Percentiles rank a stretch among this genome's conserved stretches.
These are phyloP conservation scores for Zeuzera pyrina DNA, from an alignment of 2,888 invertebrate genomes.

Conservation along the genomic window DNA sequence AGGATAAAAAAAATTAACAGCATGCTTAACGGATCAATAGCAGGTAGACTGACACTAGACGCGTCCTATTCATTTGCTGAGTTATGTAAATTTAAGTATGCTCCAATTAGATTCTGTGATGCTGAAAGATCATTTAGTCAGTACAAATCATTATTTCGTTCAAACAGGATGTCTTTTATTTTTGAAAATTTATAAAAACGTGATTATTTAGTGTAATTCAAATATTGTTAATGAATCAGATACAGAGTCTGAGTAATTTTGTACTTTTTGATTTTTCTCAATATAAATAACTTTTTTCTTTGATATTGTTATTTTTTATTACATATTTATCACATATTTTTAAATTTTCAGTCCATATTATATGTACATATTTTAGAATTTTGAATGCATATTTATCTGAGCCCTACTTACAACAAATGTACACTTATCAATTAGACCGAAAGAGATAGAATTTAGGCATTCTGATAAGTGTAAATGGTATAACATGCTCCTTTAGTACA, in stretches of 20 bases:
- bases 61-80: background rate
- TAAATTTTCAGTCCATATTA: constrained; percentile 1
- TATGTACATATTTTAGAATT: background rate
- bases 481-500: too few relatives aligned
- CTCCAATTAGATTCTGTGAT: background rate
- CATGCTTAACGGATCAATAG: background rate
- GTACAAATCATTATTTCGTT: background rate
- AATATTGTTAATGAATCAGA: constrained; percentile 2
- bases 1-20: background rate
- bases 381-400: too few relatives aligned
- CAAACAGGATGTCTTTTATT: background rate
- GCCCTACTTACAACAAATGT: too few relatives aligned
- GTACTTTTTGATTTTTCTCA: background rate
- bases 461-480: too few relatives aligned
- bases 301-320: constrained; percentile 2
- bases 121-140: constrained; percentile 1
- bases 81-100: constrained; percentile 2
- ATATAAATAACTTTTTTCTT: background rate
- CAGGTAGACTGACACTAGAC: background rate
- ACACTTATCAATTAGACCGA: too few relatives aligned
- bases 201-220: constrained; percentile 1
- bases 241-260: background rate
- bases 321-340: constrained; percentile 1
- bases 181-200: constrained; percentile 1
- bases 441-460: too few relatives aligned